Base-by-base conservation (phyloP, 2,113 vertebrate genomes). In the Rhadina sibilatrix region DNA sequence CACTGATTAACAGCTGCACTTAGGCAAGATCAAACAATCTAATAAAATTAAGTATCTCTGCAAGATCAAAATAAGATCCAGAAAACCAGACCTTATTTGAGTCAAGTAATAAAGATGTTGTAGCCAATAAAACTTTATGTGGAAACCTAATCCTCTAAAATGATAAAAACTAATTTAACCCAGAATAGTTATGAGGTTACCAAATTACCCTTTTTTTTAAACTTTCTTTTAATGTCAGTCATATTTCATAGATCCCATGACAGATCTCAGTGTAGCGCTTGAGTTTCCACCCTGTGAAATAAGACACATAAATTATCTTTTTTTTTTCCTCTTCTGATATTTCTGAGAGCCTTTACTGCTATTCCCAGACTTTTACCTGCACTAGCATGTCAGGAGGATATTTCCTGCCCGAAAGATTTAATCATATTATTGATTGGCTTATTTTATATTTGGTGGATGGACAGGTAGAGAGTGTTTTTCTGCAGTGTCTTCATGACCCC, bases 31-130 rank as follows among this genome's bases (percentile, higher is more conserved):
- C 80, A 92, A 95, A 82, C 31, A 89, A 89, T 68, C 52, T 78
- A 93, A 94, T 94, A 95, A 95, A 94, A 95, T 79, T 87, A 91
- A 94, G 13, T 91, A 91, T 57, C 83, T 93, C 50, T 89, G 42
- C n/a, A 89, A 94, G 81, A 91, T 12, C 71, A 86, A 95, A 94
- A 77, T 82, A 79, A 91, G 46, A 91, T 68, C 56, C 38, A 83
- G 64, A 90, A 91, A 94, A 85, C 27, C 40, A 95, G 47, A 77
- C 46, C 27, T 37, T 61, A 15, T 71, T 80, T 74, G 59, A 93
- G 72, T 74, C 1, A 5, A 77, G 87, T 70, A 89, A 91, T 91
- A 93, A 93, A 90, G 76, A 77, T 56, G 33, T 70, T 94, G 90
- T 69, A 97, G 60, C 46, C 60, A 83, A 89, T 94, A 95, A 87